Evolutionary conservation across 2,797 vertebrate genomes (phyloP).

Genomic region (Dipus sagitta): DNA sequence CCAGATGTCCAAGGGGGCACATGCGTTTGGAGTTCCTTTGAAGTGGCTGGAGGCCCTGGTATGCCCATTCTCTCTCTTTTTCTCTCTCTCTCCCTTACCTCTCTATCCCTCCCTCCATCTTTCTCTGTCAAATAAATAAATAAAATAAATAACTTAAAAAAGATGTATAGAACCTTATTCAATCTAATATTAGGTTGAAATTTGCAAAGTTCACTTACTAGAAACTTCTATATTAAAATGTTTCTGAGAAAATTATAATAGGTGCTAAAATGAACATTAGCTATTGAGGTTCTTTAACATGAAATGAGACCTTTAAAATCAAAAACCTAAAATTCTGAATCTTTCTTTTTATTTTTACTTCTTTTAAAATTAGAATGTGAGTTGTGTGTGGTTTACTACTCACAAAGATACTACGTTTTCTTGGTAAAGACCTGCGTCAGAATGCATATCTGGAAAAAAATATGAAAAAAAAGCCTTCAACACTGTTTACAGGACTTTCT

Average conservation of each 20-base stretch:
- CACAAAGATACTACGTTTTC: neutral
- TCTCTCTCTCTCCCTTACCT: no score
- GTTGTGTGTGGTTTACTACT: neutral
- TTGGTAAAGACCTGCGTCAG: neutral
- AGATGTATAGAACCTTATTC: neutral
- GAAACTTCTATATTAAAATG: neutral
- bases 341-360: neutral
- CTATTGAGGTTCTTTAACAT: no score
- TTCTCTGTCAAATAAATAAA: no score
- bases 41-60: no score
- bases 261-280: no score
- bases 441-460: slow-evolving; percentile 19
- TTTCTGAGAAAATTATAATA: no score
- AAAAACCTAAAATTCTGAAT: slow-evolving; percentile 28
- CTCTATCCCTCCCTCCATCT: no score
- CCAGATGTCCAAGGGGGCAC: no score
- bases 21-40: no score
- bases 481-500: neutral
- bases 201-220: neutral
- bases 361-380: slow-evolving; percentile 18
- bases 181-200: neutral
- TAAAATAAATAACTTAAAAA: no score
- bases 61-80: no score
- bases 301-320: neutral
- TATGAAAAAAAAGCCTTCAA: neutral